These are phyloP conservation scores for Lasioglossum figueresi DNA, from an alignment of 2,888 invertebrate species.

Conservation along the genomic window DNA sequence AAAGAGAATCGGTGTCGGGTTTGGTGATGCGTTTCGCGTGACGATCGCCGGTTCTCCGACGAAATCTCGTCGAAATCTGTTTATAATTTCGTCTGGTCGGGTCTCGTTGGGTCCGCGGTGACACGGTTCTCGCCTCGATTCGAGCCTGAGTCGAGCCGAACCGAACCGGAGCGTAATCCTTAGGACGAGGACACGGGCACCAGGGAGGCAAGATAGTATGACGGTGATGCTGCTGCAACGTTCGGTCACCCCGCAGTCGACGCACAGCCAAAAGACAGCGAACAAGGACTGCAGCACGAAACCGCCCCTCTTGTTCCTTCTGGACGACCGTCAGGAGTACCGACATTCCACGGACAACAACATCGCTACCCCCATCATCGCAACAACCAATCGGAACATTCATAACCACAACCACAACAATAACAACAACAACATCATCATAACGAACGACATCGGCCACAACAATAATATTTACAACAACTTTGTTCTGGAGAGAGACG, in stretches of 20 bases:
- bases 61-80: conserved; percentile 13
- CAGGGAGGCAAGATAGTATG: conserved; percentile 81
- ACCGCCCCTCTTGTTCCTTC: conserved; percentile 79
- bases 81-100: not conserved
- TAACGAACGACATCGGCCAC: conserved; percentile 55
- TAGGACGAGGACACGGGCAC: conserved; percentile 71
- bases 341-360: conserved; percentile 62
- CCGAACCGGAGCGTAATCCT: conserved; percentile 57
- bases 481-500: conserved; percentile 36
- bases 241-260: conserved; percentile 83
- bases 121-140: conserved; percentile 16
- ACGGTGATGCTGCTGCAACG: conserved; percentile 84
- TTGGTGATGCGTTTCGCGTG: conserved; percentile 66
- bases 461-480: conserved; percentile 42
- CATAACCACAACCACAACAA: conserved; percentile 61
- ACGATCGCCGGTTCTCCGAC: conserved; percentile 59
- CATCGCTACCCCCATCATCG: conserved; percentile 58
- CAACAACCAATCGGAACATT: conserved; percentile 55
- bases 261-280: conserved; percentile 81
- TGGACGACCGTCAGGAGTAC: conserved; percentile 74
- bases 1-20: conserved; percentile 44
- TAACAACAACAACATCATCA: conserved; percentile 63
- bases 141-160: not conserved
- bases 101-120: not conserved
- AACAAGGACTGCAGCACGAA: conserved; percentile 77